phyloP scores from a whole-genome alignment of 1,140 invertebrate species.

The Amphibalanus amphitrite region DNA sequence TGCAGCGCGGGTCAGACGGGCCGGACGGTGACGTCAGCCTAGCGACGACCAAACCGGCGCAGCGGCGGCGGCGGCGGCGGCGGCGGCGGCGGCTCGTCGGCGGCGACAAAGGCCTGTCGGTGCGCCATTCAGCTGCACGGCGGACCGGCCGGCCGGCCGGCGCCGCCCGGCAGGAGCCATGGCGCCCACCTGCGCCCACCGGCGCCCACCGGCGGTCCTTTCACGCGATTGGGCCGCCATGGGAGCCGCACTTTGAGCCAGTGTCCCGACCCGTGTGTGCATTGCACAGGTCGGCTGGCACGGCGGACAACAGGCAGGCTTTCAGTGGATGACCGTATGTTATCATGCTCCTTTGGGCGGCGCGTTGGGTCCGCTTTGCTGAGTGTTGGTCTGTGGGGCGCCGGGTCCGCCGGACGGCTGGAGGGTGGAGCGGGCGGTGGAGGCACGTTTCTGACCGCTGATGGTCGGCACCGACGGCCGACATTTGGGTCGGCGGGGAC shows the following conservation, averaged over 20 bases:
- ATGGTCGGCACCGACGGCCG: not conserved
- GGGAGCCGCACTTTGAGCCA: not conserved
- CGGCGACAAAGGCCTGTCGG: no score
- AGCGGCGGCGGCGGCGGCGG: no score
- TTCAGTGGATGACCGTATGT: not conserved
- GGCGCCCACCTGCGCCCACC: no score
- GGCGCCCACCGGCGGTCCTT: not conserved
- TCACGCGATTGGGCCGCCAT: not conserved
- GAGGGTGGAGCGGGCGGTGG: not conserved
- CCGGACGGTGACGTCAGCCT: no score
- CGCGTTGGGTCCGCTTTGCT: not conserved
- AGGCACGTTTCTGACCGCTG: not conserved
- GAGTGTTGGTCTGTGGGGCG: not conserved
- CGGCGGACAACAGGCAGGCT: not conserved
- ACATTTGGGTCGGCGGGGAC: not conserved
- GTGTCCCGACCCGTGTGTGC: not conserved
- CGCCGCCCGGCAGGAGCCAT: no score
- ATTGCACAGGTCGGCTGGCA: not conserved
- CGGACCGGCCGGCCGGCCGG: no score
- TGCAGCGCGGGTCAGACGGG: no score
- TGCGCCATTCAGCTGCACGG: no score
- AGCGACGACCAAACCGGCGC: no score
- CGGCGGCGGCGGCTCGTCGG: no score
- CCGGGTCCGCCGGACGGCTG: no score
- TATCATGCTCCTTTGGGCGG: not conserved